Evolutionary conservation across 2,113 vertebrate genomes (phyloP), one percentile per base, ranked within the genome.

Genomic region (Loxodonta africana): DNA sequence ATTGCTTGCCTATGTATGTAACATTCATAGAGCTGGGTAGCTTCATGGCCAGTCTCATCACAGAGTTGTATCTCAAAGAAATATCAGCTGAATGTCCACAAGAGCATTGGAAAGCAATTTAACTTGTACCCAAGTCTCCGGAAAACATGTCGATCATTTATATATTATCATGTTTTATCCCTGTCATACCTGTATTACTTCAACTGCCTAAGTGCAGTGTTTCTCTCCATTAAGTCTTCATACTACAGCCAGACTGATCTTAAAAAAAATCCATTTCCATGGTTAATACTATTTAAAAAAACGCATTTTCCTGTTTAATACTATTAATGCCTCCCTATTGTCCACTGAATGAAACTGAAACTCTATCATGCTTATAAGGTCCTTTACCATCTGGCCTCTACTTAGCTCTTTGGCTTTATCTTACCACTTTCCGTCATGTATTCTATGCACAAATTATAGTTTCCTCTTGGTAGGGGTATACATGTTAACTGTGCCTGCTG

Each of bases 31-130:
- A 95, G 25, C 23, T 83, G 46, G 67, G 69, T 25, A 63, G 10
- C 25, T 18, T 92, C 44, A 20, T 46, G 48, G 33, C 14, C 57
- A 89, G 74, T 91, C 28, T 86, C 65, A 95, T 33, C 17, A 57
- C 28, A 83, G 81, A 84, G 41, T n/a, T 92, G 44, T 95, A 83
- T 44, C 41, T 37, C 69, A 96, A 94, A 80, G 20, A 92, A 80
- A 76, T 77, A 60, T 44, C 53, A 80, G 33, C 41, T 77, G 53
- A 69, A 67, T 46, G 91, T 69, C 17, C n/a, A 62, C 57, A 95
- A 86, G 76, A 23, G 46, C 21, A 71, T 4, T 81, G 57, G 57
- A 83, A 90, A 91, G 11, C 3, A 46, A 88, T 25, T 91, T 91
- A 81, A 57, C 46, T 78, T 90, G 25, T 48, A 96, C 6, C 37